Evolutionary conservation across 2,797 vertebrate species (phyloP), one percentile per base, ranked within the genome.

Genomic region (Typhlichthys subterraneus): DNA sequence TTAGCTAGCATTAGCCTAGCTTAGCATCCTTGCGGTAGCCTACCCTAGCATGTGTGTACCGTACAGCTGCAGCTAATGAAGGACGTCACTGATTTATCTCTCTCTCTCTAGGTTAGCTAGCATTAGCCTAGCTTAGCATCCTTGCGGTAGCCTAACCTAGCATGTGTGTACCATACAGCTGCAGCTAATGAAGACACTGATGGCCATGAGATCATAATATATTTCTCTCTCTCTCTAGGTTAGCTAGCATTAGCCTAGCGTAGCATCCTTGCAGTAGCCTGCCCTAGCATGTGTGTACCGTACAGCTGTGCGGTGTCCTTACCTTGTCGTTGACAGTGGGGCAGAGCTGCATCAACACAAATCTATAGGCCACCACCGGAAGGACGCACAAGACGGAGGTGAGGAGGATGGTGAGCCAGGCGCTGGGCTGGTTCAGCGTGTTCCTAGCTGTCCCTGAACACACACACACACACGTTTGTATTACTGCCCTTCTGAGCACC

Each of bases 391-490:
- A 90, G 29, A 85, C 67, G 12, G 94, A 84, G 55, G 93, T 95
- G 77, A 99, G 94, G 67, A 94, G 53, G 72, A 98, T 87, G 0
- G 93, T 92, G 61, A 99, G 88, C 96, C 96, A 98, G 14, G 96
- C 73, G 0, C 80, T 94, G 0, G 93, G 92, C 70, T 95, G 94
- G 74, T 80, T 92, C 65, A 98, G 87, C 13, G 92, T 89, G 83
- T 96, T 98, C 54, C 93, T 89, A 38, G 92, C 94, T 0, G 96
- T 91, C 79, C 97, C 97, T 99, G 86, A 4, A 80, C 3, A 64
- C 29, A 76, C 6, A 68, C 12, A 19, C 19, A 19, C 19, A 19
- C 19, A 19, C 3, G 23, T 23, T 23, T 23, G 23, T 23, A 23
- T 23, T 23, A 23, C 23, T 23, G 23, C 23, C 23, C 23, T 23